These are phyloP conservation scores for Sclerurus mexicanus DNA, from an alignment of 2,113 vertebrate species.

Conservation along the genomic window DNA sequence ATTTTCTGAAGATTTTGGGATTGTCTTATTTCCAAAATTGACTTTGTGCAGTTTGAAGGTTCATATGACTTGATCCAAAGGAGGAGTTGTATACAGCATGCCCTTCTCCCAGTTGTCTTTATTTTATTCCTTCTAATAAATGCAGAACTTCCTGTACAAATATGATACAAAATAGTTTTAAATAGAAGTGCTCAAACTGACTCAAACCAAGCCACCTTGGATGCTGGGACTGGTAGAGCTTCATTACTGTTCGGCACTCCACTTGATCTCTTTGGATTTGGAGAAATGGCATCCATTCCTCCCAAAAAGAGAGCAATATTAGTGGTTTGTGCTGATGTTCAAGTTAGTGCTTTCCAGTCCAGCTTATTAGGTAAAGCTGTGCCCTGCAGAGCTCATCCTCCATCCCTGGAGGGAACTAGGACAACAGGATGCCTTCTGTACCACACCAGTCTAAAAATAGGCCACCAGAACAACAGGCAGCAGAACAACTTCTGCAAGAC, in stretches of 20 bases:
- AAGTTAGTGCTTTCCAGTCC: background rate
- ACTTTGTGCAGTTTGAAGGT: background rate
- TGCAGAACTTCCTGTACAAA: background rate
- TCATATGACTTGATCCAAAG: background rate
- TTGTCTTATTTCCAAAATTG: background rate
- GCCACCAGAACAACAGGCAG: background rate
- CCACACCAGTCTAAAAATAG: constrained; percentile 41
- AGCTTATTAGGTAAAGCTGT: background rate
- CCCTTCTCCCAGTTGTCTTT: background rate
- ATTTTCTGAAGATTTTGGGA: background rate
- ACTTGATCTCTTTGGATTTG: background rate
- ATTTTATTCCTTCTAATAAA: background rate
- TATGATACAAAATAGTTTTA: background rate
- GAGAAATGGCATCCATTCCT: background rate
- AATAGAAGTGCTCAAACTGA: background rate
- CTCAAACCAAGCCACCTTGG: background rate
- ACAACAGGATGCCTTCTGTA: background rate
- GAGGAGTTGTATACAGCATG: background rate
- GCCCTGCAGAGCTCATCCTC: background rate
- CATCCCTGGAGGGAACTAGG: background rate
- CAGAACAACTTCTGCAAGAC: constrained; percentile 16
- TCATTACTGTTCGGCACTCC: background rate
- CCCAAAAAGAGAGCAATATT: background rate
- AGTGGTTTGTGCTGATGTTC: background rate
- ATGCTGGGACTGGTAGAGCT: background rate